These are phyloP conservation scores for Macrobrachium nipponense DNA, from an alignment of 1,140 invertebrate species.

Conservation along the genomic window DNA sequence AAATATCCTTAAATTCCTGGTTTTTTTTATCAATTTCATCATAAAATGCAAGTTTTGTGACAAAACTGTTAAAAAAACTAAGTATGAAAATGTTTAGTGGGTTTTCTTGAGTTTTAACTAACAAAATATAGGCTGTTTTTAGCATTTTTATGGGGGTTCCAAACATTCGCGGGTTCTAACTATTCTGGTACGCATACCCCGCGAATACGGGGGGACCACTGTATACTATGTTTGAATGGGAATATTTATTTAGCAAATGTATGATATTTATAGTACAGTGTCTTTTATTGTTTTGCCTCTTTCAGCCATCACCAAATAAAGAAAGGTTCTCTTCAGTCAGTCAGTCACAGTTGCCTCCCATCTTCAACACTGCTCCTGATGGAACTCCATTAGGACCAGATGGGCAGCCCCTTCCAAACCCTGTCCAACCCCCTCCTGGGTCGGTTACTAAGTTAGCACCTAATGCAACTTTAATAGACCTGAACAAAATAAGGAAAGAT, in stretches of 20 bases:
- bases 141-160: too few species aligned
- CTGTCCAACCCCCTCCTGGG: slow-evolving; percentile 58
- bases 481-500: slow-evolving; percentile 60
- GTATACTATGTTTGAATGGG: background rate
- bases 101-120: too few species aligned
- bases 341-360: background rate
- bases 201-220: too few species aligned
- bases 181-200: too few species aligned
- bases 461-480: slow-evolving; percentile 64
- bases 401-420: slow-evolving; percentile 40
- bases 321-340: background rate
- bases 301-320: slow-evolving; percentile 13
- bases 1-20: too few species aligned
- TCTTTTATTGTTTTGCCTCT: background rate
- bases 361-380: slow-evolving; percentile 47
- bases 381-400: slow-evolving; percentile 49
- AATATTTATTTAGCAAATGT: background rate
- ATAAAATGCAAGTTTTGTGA: too few species aligned
- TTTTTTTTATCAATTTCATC: too few species aligned
- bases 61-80: too few species aligned
- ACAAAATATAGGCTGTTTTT: too few species aligned
- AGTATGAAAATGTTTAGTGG: too few species aligned
- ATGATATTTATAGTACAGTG: background rate
- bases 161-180: too few species aligned
- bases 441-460: slow-evolving; percentile 60